Base-by-base conservation (phyloP, 2,888 invertebrate genomes). In the Machimus rusticus region DNA sequence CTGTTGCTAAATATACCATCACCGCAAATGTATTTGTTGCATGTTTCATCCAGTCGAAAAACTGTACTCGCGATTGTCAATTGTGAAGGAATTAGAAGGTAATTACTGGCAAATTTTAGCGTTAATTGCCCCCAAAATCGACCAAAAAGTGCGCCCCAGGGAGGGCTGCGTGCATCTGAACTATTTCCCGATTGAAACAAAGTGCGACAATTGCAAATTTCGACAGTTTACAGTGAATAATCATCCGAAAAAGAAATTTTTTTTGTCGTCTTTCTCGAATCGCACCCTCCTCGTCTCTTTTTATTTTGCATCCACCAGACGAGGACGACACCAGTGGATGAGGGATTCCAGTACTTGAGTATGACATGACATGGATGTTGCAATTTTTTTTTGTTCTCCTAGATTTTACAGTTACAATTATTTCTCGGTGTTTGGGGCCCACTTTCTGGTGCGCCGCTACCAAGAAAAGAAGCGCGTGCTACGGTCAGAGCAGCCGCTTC, bases 51-150 rank as follows among this genome's bases (percentile, higher is more conserved):
- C 88, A 86, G 88, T 84, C 88, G 88, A 88, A 88, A 88, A 88
- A 79, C 84, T 88, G 79, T 77, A 87, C 87, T 88, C 88, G 88
- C 88, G 88, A 76, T 88, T 88, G 88, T 88, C 88, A 85, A 87
- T 81, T 84, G 84, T 79, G 78, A 79, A 87, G 86, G 79, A 88
- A 77, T 66, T 74, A 85, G 31, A 85, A 85, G 85, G 85, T 85
- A 85, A 85, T 85, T 85, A 23, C 39, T 51, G 79, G 79, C 79
- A 51, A 51, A 79, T 79, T 55, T 51, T 79, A 51, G 51, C 79
- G 51, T 79, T 79, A 19, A 79, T 51, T 79, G 16, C 79, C 31
- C 23, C n/a, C 16, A 51, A 51, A 51, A 79, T 0, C 5, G 2
- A 16, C 16, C 16, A 8, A 51, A 79, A 79, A 79, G 51, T 51